Evolutionary conservation across 2,113 vertebrate genomes (phyloP), one percentile per base, ranked within the genome.

Genomic region (Chionomys nivalis): DNA sequence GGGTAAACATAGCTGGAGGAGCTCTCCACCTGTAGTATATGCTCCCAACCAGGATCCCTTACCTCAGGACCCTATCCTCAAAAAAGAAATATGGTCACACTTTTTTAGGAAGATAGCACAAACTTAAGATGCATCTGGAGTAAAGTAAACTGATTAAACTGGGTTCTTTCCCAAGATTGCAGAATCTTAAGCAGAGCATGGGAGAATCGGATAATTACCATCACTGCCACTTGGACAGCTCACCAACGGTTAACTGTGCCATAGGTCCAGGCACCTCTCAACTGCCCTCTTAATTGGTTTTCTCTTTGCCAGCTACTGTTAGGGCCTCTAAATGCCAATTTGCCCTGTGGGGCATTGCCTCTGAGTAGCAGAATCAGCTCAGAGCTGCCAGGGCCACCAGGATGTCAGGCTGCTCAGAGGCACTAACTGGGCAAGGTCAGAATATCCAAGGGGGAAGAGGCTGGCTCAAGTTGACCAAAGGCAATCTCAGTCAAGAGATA

Each of bases 401-500:
- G 79, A 87, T 19, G 55, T 65, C 90, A 73, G 52, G 19, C 76
- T 82, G 90, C 79, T 88, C 65, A 10, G 47, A 95, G 68, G 17
- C 24, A 65, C 87, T 96, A 70, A 17, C 39, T 36, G 78, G 76
- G 66, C 83, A 93, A 93, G 85, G 77, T 89, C 72, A 33, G 76
- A 23, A 17, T 33, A 68, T 90, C 75, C 91, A 39, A 33, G 70
- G 82, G 12, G 63, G 47, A 72, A 76, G 65, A 82, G 52, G 42
- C 66, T 96, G 90, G 90, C 82, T 91, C n/a, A 28, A 70, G 77
- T n/a, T 3, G 0, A 96, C 93, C 73, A 31, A 91, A 91, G 61
- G 44, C 76, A 89, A 70, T 65, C 82, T 92, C 87, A 96, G 95
- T 95, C 73, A 73, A 91, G 85, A 93, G 76, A 77, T 55, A 47